Conservation (phyloP, 2,797 vertebrate species). For the Crypturellus tataupa region DNA sequence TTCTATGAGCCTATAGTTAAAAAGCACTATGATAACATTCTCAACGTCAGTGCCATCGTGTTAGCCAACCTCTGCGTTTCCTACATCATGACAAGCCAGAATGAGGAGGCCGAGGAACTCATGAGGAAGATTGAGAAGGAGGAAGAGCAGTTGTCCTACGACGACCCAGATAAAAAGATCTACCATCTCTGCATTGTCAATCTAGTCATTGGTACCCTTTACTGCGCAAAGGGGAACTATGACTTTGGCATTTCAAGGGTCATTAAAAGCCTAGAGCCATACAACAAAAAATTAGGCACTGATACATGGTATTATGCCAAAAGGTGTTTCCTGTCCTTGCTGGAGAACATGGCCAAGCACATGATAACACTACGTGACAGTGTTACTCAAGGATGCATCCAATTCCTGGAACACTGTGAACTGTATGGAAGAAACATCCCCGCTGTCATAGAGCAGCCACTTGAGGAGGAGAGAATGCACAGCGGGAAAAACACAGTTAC, state of each 20-base stretch:
- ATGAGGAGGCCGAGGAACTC: conserved; percentile 94
- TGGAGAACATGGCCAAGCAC: conserved; percentile 98
- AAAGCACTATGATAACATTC: conserved; percentile 93
- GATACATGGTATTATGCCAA: conserved; percentile 98
- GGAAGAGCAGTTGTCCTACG: conserved; percentile 93
- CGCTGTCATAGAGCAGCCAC: conserved; percentile 91
- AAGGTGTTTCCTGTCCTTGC: conserved; percentile 93
- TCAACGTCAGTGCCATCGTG: conserved; percentile 93
- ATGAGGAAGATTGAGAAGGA: conserved; percentile 96
- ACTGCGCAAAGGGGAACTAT: conserved; percentile 96
- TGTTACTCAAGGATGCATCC: conserved; percentile 90
- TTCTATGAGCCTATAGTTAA: conserved; percentile 98
- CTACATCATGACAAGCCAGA: conserved; percentile 96
- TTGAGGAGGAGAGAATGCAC: conserved; percentile 89
- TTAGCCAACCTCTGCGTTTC: conserved; percentile 96
- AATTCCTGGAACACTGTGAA: conserved; percentile 96
- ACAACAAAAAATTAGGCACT: conserved; percentile 95
- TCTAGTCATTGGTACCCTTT: conserved; percentile 95
- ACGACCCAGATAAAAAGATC: conserved; percentile 91
- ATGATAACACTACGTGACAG: conserved; percentile 90
- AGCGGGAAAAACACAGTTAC: conserved; percentile 94
- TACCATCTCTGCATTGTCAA: conserved; percentile 98
- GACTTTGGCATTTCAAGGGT: conserved; percentile 96
- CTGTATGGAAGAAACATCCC: conserved; percentile 84
- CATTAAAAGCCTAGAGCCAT: conserved; percentile 96